Conservation (phyloP, 2,888 invertebrate species). For the Campoletis raptor region DNA sequence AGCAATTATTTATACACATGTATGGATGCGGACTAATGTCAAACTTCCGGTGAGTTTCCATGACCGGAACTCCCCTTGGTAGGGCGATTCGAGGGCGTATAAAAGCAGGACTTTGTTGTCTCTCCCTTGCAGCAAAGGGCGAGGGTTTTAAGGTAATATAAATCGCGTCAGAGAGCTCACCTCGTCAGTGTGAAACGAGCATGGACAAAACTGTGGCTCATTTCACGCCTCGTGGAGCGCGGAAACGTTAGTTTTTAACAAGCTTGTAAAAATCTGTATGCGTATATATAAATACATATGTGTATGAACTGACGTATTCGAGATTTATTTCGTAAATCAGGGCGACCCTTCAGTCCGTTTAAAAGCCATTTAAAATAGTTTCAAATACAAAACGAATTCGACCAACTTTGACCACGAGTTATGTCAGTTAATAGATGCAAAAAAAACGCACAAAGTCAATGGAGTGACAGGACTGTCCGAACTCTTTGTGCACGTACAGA, state of each 20-base stretch:
- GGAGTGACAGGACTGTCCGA: constrained; percentile 31
- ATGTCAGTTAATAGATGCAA: constrained; percentile 48
- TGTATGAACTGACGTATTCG: constrained; percentile 53
- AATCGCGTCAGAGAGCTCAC: constrained; percentile 38
- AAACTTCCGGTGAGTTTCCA: constrained; percentile 59
- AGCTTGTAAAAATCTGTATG: not conserved
- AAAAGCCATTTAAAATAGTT: constrained; percentile 47
- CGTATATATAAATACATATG: not conserved
- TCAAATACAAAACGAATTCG: constrained; percentile 16
- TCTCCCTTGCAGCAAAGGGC: constrained; percentile 32
- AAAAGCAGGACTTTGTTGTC: constrained; percentile 51
- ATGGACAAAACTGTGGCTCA: constrained; percentile 70
- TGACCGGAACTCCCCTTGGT: constrained; percentile 66
- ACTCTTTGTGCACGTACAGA: constrained; percentile 41
- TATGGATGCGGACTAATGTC: not conserved
- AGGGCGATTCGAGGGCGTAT: constrained; percentile 38
- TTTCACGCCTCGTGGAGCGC: constrained; percentile 80
- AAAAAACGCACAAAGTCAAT: constrained; percentile 3
- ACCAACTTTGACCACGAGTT: constrained; percentile 30
- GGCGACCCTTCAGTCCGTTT: constrained; percentile 35
- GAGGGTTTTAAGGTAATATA: constrained; percentile 23
- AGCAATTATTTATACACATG: not conserved
- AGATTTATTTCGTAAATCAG: constrained; percentile 79
- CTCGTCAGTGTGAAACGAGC: constrained; percentile 69
- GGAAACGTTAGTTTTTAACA: constrained; percentile 71